Base-by-base conservation (phyloP, 2,888 invertebrate species). In the Oithona nana region DNA sequence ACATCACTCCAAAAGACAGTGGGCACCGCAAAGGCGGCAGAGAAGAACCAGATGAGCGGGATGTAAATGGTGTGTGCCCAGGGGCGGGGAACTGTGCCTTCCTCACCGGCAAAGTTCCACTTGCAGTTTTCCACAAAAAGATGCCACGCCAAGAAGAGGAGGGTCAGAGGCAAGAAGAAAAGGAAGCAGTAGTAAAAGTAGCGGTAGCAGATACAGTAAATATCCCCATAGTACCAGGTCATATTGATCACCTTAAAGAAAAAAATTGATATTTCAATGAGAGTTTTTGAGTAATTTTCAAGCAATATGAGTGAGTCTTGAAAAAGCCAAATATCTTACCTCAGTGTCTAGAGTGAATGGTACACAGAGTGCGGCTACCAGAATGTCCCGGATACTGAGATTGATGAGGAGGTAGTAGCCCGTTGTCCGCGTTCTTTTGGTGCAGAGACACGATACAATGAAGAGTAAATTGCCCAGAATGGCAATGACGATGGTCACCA, bases 41-140 rank as follows among this genome's bases (percentile, higher is more conserved):
- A 62, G 39, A 62, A 55, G 48, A 62, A 55, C 62, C 62, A 62
- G 56, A 62, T 62, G 31, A 62, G 55, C 1, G 56, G 31, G 28
- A 62, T 62, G 62, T 57, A 62, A 26, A 62, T 28, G 62, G 56
- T 54, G 39, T 62, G 62, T 6, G 62, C 20, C 62, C 62, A 62
- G 6, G 62, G 62, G 13, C 62, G 62, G 2, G 55, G 48, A 16
- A 62, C 62, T 11, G 20, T 31, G n/a, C 54, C 62, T 26, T 52
- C 52, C 29, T 62, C 62, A 2, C 54, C 62, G 24, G 62, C 52
- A 31, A 62, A 56, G 56, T 62, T 62, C 62, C 62, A 62, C 56
- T 62, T 62, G 62, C 62, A 62, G 56, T 62, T 62, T 28, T 62
- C 62, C 6, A 55, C 62, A 39, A 62, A 62, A 26, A 62, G 56